Conservation (phyloP, 2,888 invertebrate species). For the Neoascia interrupta region DNA sequence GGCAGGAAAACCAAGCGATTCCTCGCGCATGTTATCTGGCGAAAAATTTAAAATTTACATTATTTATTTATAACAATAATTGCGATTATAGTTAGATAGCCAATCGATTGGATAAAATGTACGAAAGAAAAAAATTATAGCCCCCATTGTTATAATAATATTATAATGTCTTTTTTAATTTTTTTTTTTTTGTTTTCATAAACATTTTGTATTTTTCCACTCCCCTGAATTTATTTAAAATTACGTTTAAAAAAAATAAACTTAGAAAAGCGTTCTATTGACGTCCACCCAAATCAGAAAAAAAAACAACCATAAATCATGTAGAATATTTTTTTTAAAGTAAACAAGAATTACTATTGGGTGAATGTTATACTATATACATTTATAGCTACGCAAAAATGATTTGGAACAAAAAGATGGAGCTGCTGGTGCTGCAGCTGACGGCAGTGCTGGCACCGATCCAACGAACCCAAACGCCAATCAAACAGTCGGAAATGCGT, state of each 20-base stretch:
- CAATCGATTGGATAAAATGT: background rate
- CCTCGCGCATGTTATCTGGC: slow-evolving; percentile 22
- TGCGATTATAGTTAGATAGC: background rate
- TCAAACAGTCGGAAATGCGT: slow-evolving; percentile 43
- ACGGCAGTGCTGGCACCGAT: slow-evolving; percentile 38
- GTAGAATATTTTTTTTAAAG: slow-evolving; percentile 25
- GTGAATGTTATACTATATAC: slow-evolving; percentile 56
- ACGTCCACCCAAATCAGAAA: slow-evolving; percentile 14
- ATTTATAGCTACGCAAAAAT: slow-evolving; percentile 76
- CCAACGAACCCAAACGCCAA: slow-evolving; percentile 48
- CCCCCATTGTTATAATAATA: background rate
- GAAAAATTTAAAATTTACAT: background rate
- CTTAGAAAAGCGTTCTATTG: background rate
- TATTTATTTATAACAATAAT: background rate
- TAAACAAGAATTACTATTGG: slow-evolving; percentile 44
- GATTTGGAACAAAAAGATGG: slow-evolving; percentile 72
- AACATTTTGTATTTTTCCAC: background rate
- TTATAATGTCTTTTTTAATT: background rate
- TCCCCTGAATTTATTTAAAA: background rate
- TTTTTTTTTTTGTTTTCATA: background rate
- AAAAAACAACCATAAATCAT: slow-evolving; percentile 13
- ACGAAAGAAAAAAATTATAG: background rate
- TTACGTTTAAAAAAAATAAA: background rate
- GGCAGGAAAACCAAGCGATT: slow-evolving; percentile 57
- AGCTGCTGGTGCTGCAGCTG: slow-evolving; percentile 55